Conservation (phyloP, 2,797 vertebrate genomes). For the Manis crassicaudata region DNA sequence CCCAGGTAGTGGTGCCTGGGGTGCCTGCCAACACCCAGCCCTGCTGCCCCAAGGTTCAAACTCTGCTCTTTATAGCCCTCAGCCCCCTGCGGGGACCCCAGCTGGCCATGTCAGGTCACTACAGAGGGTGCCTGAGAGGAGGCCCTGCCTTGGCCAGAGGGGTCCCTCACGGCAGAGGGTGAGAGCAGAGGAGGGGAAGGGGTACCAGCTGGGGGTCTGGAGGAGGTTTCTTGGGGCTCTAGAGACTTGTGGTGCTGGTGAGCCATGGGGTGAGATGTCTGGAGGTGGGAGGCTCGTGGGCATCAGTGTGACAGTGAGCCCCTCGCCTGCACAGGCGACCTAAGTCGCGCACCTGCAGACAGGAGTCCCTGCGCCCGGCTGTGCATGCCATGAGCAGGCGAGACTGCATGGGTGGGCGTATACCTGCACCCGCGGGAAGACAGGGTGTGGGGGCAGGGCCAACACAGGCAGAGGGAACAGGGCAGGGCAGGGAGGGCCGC, state of each 20-base stretch:
- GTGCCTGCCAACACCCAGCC: not conserved
- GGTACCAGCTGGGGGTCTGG: not conserved
- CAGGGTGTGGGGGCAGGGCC: not conserved
- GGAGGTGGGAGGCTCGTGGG: too few relatives aligned
- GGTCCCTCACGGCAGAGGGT: fast-evolving
- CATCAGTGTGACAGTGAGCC: not conserved
- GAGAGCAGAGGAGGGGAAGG: not conserved
- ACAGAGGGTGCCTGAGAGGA: not conserved
- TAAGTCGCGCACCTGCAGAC: too few relatives aligned
- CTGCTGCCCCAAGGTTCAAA: fast-evolving
- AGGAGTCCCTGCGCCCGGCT: too few relatives aligned
- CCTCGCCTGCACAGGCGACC: not conserved
- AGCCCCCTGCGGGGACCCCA: not conserved
- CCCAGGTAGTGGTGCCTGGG: fast-evolving
- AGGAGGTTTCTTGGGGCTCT: not conserved
- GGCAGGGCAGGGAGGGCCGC: not conserved
- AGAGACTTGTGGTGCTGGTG: not conserved
- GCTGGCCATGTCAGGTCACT: not conserved
- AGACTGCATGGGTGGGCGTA: too few relatives aligned
- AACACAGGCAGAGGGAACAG: not conserved
- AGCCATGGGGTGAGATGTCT: not conserved
- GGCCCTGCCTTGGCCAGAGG: not conserved
- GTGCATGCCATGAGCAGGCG: too few relatives aligned
- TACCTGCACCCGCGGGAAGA: too few relatives aligned
- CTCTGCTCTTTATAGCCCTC: not conserved